Percentiles rank a stretch among this genome's conserved stretches.
Conservation (phyloP, 2,113 vertebrate genomes). For the Pipa parva region DNA sequence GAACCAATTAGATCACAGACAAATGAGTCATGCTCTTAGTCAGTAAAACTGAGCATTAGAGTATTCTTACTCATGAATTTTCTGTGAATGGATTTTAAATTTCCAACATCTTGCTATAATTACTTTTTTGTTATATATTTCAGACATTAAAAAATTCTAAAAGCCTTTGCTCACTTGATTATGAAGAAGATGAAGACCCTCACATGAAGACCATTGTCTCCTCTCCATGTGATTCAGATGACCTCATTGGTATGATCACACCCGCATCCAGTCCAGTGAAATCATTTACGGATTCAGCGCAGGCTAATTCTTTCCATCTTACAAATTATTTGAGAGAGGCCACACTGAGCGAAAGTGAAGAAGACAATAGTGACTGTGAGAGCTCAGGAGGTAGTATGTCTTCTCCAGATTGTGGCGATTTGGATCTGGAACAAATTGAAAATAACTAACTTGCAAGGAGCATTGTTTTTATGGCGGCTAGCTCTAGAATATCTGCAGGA, state of each 20-base stretch:
- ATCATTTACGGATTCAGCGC: conserved; percentile 48
- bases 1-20: too few species aligned
- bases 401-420: conserved; percentile 56
- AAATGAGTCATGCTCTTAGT: too few species aligned
- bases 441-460: conserved; percentile 59
- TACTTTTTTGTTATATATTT: conserved; percentile 40
- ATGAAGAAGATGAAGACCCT: conserved; percentile 60
- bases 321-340: conserved; percentile 46
- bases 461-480: conserved; percentile 50
- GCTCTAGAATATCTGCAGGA: conserved; percentile 54
- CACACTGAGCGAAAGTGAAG: conserved; percentile 51
- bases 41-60: too few species aligned
- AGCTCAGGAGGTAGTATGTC: conserved; percentile 57
- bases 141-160: conserved; percentile 73
- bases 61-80: too few species aligned
- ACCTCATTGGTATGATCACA: conserved; percentile 54
- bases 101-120: too few species aligned
- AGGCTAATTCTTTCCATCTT: conserved; percentile 34
- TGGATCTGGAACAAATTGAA: conserved; percentile 73
- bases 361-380: conserved; percentile 63
- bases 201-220: conserved; percentile 63
- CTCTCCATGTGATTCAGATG: conserved; percentile 61
- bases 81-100: too few species aligned
- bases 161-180: conserved; percentile 70
- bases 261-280: conserved; percentile 56